Evolutionary conservation across 2,113 vertebrate species (phyloP), one percentile per base, ranked within the genome.

Genomic region (Struthio camelus): DNA sequence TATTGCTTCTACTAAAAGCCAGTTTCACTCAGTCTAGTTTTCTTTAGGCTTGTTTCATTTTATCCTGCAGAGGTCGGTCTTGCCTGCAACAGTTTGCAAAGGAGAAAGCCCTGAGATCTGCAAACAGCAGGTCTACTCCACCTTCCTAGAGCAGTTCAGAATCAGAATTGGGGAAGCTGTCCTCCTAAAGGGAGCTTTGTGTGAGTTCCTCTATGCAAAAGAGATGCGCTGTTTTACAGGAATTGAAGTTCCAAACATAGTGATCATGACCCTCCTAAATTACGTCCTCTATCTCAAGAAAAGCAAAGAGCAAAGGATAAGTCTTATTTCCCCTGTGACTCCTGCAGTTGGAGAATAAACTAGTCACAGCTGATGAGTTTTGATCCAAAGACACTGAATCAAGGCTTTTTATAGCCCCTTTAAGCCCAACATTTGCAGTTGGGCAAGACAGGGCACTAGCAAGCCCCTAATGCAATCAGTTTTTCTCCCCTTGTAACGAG

Each of bases 61-160:
- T n/a, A 15, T 85, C 97, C 98, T 97, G 98, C 97, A 98, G 98
- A 97, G 97, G 98, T 97, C 98, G 81, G 95, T 92, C 82, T 98
- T 98, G 96, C 64, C 98, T 94, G 96, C 78, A 69, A 34, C 77
- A 98, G 89, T 42, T 81, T 23, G 18, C 32, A 30, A 85, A 93
- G 32, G 1, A 46, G 25, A 5, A 28, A 53, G 11, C 6, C 1
- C 5, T 34, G 51, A 53, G 51, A 53, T 80, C 32, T 38, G 46
- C 67, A 32, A n/a, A 28, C 30, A 25, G n/a, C 42, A 30, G 25
- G 30, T 65, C 62, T 50, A 2, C 27, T 61, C 50, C 23, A 17
- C 25, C 34, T 24, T 14, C 56, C 66, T 59, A 12, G 65, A 82
- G 9, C 61, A n/a, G 20, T 32, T n/a, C 14, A 24, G 40, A 69